phyloP scores from a whole-genome alignment of 37 sponge, comb jelly and placozoan species.

The Diacarnus erythraeanus region DNA sequence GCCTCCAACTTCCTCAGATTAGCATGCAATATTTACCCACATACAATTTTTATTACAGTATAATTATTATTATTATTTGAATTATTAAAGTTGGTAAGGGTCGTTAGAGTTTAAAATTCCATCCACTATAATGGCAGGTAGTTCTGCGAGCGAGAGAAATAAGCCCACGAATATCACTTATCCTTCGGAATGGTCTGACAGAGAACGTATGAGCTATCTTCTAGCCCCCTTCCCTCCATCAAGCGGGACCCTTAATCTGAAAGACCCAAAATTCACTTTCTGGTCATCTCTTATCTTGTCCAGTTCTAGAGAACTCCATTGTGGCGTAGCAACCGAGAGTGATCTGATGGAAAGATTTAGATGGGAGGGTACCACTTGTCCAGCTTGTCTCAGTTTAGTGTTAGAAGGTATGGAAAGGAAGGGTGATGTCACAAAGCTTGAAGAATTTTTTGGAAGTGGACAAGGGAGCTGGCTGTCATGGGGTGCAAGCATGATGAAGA shows the following conservation, averaged over 20 bases:
- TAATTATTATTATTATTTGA: too few relatives aligned
- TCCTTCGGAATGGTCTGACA: slow-evolving; percentile 66
- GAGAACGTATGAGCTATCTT: slow-evolving; percentile 61
- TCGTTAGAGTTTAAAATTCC: too few relatives aligned
- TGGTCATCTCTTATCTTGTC: slow-evolving; percentile 52
- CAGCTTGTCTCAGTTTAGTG: slow-evolving; percentile 32
- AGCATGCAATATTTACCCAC: too few relatives aligned
- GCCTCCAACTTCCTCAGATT: too few relatives aligned
- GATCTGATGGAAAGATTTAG: slow-evolving; percentile 38
- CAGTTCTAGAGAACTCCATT: slow-evolving; percentile 27
- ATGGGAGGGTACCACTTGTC: slow-evolving; percentile 26
- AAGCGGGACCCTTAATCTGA: not conserved
- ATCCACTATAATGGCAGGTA: too few relatives aligned
- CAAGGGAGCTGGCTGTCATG: slow-evolving; percentile 30
- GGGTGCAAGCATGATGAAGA: slow-evolving; percentile 24
- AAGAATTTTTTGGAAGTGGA: not conserved
- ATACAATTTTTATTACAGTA: too few relatives aligned
- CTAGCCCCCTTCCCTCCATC: slow-evolving; percentile 58
- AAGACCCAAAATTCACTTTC: slow-evolving; percentile 53
- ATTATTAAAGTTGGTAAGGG: too few relatives aligned
- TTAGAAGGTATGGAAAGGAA: slow-evolving; percentile 33
- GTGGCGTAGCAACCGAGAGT: slow-evolving; percentile 24
- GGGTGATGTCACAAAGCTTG: slow-evolving; percentile 14
- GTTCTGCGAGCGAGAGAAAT: too few relatives aligned
- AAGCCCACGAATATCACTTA: slow-evolving; percentile 22